These are phyloP conservation scores for Periophthalmus magnuspinnatus DNA, from an alignment of 2,797 vertebrate genomes.

Conservation along the genomic window DNA sequence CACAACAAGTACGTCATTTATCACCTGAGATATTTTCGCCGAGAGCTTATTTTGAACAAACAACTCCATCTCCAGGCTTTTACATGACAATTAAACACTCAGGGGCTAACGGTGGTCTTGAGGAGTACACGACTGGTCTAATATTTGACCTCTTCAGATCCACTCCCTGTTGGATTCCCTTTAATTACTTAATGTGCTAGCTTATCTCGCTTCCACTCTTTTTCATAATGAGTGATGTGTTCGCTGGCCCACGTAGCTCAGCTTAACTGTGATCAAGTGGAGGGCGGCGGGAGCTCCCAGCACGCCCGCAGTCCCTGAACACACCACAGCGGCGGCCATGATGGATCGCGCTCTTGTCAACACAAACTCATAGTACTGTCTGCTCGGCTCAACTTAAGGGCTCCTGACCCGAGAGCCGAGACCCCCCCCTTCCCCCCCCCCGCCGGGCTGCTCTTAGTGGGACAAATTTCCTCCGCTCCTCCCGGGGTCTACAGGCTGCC, in stretches of 20 bases:
- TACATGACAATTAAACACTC: constrained; percentile 3
- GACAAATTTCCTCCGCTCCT: constrained; percentile 88
- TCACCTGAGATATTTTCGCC: neutral
- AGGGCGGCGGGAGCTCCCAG: constrained; percentile 85
- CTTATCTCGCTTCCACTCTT: constrained; percentile 52
- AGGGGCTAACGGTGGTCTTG: neutral
- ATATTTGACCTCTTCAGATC: constrained; percentile 27
- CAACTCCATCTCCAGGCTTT: neutral
- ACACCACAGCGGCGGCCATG: constrained; percentile 66
- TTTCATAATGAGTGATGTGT: constrained; percentile 66
- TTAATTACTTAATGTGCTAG: constrained; percentile 55
- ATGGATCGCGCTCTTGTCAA: constrained; percentile 94
- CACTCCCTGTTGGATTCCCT: constrained; percentile 28
- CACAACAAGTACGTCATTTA: neutral
- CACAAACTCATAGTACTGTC: constrained; percentile 85
- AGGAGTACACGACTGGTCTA: neutral
- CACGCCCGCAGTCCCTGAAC: constrained; percentile 77
- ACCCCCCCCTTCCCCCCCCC: constrained; percentile 82
- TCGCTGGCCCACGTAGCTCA: constrained; percentile 59
- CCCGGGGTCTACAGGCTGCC: constrained; percentile 62
- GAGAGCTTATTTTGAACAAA: neutral
- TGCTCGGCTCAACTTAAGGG: constrained; percentile 83
- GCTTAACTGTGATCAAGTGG: constrained; percentile 86
- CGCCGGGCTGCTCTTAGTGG: constrained; percentile 87
- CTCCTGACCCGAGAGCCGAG: constrained; percentile 81